Conservation (phyloP, 2,797 vertebrate genomes). For the Hoplostethus mediterraneus region DNA sequence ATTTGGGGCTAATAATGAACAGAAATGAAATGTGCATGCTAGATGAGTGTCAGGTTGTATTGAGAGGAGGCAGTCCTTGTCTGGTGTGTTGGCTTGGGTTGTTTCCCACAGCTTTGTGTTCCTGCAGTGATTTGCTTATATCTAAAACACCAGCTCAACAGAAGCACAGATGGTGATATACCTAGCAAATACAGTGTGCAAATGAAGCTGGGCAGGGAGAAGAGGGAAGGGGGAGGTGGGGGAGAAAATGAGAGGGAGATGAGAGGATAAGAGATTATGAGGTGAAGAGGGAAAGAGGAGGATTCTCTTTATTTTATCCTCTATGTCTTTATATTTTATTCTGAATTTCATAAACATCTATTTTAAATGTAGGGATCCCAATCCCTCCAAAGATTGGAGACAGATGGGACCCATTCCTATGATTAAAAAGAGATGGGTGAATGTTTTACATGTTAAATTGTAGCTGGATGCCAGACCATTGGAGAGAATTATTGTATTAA, state of each 20-base stretch:
- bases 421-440: conserved; percentile 57
- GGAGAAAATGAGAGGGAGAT: conserved; percentile 52
- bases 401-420: conserved; percentile 65
- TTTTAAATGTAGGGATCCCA: conserved; percentile 27
- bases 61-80: conserved; percentile 4
- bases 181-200: conserved; percentile 59
- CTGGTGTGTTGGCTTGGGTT: not conserved
- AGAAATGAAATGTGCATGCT: not conserved
- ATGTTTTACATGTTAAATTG: conserved; percentile 27
- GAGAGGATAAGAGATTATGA: conserved; percentile 71
- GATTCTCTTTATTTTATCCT: conserved; percentile 45
- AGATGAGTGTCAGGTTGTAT: not conserved
- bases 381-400: conserved; percentile 20
- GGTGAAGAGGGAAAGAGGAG: conserved; percentile 42
- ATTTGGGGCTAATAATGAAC: too few relatives aligned
- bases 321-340: conserved; percentile 48
- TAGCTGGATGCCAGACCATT: conserved; percentile 47
- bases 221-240: conserved; percentile 25
- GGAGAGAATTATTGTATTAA: conserved; percentile 61
- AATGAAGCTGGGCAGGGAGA: conserved; percentile 37
- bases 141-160: conserved; percentile 50
- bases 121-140: conserved; percentile 43
- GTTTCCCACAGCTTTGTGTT: conserved; percentile 25
- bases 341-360: conserved; percentile 35
- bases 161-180: conserved; percentile 70